phyloP scores from a whole-genome alignment of 1,140 invertebrate species.

The Platorchestia sp. region DNA sequence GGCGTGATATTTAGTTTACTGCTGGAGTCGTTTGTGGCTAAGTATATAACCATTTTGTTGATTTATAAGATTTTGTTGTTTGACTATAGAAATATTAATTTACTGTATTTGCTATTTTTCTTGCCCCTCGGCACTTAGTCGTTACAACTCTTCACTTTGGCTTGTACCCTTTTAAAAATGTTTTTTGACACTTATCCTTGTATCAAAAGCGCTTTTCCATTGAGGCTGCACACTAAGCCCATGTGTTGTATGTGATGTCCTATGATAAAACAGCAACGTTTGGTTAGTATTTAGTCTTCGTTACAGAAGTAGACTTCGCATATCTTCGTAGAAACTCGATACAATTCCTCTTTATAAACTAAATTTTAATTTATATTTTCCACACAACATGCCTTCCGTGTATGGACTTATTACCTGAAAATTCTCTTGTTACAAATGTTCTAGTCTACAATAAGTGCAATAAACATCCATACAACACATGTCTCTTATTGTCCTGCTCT shows the following conservation, averaged over 20 bases:
- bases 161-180: neutral
- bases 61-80: neutral
- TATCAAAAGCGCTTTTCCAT: neutral
- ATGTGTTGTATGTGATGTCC: neutral
- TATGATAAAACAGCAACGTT: neutral
- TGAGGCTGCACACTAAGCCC: neutral
- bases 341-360: neutral
- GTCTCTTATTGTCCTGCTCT: neutral
- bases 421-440: constrained; percentile 10
- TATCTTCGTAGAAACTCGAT: neutral
- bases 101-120: neutral
- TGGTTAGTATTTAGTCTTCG: neutral
- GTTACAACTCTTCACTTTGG: neutral
- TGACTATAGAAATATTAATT: neutral
- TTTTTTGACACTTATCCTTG: neutral
- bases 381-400: neutral
- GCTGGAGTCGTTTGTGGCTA: neutral
- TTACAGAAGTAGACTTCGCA: neutral
- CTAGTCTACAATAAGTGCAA: neutral
- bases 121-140: neutral
- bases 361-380: neutral
- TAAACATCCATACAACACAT: constrained; percentile 9
- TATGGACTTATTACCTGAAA: neutral
- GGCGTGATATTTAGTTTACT: neutral
- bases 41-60: neutral